These are phyloP conservation scores for Hippocampus comes DNA, from an alignment of 2,113 vertebrate species.

Conservation along the genomic window DNA sequence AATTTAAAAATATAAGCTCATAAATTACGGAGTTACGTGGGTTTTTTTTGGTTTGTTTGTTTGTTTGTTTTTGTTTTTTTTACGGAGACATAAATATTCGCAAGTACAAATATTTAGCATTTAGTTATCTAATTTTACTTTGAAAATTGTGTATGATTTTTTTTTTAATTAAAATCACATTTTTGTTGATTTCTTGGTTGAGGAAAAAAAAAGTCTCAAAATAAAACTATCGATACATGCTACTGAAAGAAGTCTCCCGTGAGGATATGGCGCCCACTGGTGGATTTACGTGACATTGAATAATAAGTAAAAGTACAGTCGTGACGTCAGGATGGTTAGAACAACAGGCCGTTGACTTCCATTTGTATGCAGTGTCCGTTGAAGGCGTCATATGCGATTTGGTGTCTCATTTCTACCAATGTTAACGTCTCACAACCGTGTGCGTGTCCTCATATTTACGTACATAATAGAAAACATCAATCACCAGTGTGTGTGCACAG, in stretches of 20 bases:
- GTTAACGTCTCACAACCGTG: background rate
- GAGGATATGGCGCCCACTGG: constrained; percentile 66
- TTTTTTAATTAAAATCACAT: no score
- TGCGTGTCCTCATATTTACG: background rate
- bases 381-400: constrained; percentile 59
- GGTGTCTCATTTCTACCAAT: constrained; percentile 42
- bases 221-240: background rate
- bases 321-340: background rate
- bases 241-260: constrained; percentile 3
- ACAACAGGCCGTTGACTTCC: no score
- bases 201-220: background rate
- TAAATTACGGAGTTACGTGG: no score
- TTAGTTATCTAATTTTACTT: no score
- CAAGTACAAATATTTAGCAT: no score
- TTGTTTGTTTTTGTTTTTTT: no score
- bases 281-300: constrained; percentile 59
- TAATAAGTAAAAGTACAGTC: background rate
- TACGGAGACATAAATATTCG: no score
- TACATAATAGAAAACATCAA: constrained; percentile 39
- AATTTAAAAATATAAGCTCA: no score
- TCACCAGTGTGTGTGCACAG: constrained; percentile 61
- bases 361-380: constrained; percentile 42
- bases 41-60: no score
- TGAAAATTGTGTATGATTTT: no score
- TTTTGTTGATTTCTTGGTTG: no score